Base-by-base conservation (phyloP, 2,113 vertebrate species). In the Oncorhynchus nerka region DNA sequence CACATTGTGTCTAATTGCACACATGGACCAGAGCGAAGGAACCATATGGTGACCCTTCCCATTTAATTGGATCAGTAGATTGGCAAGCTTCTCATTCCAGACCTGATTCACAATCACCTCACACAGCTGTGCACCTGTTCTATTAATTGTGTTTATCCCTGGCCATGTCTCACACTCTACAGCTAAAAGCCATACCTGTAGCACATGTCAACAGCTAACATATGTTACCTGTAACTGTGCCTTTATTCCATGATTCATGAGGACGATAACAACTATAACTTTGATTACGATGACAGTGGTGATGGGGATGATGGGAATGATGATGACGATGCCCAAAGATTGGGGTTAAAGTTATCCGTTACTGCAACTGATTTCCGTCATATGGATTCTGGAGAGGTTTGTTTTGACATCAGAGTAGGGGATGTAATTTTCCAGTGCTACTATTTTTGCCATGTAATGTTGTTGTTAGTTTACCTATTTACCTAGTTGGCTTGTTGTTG, bases 101-200 rank as follows among this genome's bases (percentile, higher is more conserved):
- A 20, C 5, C 45, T 67, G 68, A 70, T 79, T 77, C 61, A 39
- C 66, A 68, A 78, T 78, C 73, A 26, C 49, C 70, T 70, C 74
- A 77, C 65, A 74, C 71, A 79, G 73, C 80, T 74, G 20, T 55
- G 68, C 78, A 84, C 66, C 80, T 77, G 74, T 75, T 85, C 4
- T 5, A 48, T 75, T 55, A 48, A 49, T 76, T 69, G 45, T 34
- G 69, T 77, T 79, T 34, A n/a, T 75, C n/a, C 30, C 59, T n/a
- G n/a, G n/a, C n/a, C 65, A 30, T 24, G 15, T 39, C 49, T 78
- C 24, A 16, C n/a, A 19, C 39, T 45, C 68, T 45, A 30, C 62
- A 15, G 16, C 30, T 45, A 26, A 16, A 32, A 45, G 45, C 26
- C 24, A 30, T 30, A 9, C 49, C 16, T 26, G 12, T 19, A 55